These are phyloP conservation scores for Macrocentrus cingulum DNA, from an alignment of 1,140 invertebrate genomes.

Conservation along the genomic window DNA sequence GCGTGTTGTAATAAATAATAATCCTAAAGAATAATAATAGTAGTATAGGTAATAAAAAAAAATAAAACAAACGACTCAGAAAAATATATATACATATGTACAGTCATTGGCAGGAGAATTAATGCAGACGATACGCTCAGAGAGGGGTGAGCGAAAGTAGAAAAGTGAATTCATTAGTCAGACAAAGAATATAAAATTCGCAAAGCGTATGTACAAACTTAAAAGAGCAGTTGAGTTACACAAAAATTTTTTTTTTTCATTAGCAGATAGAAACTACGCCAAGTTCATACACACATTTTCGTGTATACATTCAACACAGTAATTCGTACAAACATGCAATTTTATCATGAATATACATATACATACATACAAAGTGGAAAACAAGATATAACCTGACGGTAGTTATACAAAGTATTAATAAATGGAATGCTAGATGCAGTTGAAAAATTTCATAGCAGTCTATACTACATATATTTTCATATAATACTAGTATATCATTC, in stretches of 20 bases:
- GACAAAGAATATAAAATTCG: constrained; percentile 1
- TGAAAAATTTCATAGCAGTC: too few relatives aligned
- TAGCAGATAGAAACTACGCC: background rate
- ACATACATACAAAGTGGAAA: background rate
- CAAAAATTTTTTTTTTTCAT: constrained; percentile 6
- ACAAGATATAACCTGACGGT: background rate
- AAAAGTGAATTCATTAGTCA: constrained; percentile 9
- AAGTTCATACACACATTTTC: background rate
- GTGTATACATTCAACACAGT: background rate
- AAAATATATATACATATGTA: too few relatives aligned
- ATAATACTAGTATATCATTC: too few relatives aligned
- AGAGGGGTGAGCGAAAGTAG: constrained; percentile 3
- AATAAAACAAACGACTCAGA: too few relatives aligned
- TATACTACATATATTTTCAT: too few relatives aligned
- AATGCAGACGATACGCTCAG: background rate
- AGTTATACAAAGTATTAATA: background rate
- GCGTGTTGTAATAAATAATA: too few relatives aligned
- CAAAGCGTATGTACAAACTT: too few relatives aligned
- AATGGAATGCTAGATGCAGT: too few relatives aligned
- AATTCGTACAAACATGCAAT: background rate
- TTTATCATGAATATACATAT: background rate
- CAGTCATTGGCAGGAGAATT: background rate
- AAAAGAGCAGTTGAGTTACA: too few relatives aligned
- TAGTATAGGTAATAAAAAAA: too few relatives aligned
- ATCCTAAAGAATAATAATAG: too few relatives aligned